These are phyloP conservation scores for Pyrochroa serraticornis DNA, from an alignment of 2,888 invertebrate species.

Conservation along the genomic window DNA sequence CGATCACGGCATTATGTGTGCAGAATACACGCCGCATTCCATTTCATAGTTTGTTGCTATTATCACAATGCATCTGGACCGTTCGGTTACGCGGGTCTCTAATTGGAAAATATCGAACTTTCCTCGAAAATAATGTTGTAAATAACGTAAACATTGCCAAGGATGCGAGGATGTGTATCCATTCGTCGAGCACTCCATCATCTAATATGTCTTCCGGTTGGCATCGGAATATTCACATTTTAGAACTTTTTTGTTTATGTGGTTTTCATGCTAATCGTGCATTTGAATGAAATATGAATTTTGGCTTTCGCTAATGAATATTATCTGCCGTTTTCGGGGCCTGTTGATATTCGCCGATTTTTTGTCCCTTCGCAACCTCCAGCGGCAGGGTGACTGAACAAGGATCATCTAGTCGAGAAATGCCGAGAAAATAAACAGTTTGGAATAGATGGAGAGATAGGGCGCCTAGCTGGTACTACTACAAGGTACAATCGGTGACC, in stretches of 20 bases:
- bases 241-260: constrained; percentile 52
- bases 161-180: constrained; percentile 44
- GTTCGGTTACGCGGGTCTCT: constrained; percentile 1
- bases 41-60: constrained; percentile 7
- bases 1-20: constrained; percentile 47
- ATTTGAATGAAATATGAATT: constrained; percentile 36
- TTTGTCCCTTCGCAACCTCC: background rate
- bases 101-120: constrained; percentile 18
- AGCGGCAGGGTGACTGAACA: background rate
- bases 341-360: constrained; percentile 15
- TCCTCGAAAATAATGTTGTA: constrained; percentile 23
- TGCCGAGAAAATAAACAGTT: constrained; percentile 20
- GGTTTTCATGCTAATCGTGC: constrained; percentile 49
- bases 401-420: background rate
- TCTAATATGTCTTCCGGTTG: constrained; percentile 55
- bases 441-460: constrained; percentile 47
- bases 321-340: constrained; percentile 16
- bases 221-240: constrained; percentile 52
- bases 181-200: constrained; percentile 48
- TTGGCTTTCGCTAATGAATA: constrained; percentile 31
- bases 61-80: background rate
- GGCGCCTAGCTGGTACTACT: constrained; percentile 53
- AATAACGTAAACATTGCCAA: constrained; percentile 31
- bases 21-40: constrained; percentile 34
- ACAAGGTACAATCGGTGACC: constrained; percentile 51